A percentile compares a stretch with the other conserved stretches of the same genome.
Conservation (phyloP, 1,140 invertebrate species). For the Euwallacea similis region DNA sequence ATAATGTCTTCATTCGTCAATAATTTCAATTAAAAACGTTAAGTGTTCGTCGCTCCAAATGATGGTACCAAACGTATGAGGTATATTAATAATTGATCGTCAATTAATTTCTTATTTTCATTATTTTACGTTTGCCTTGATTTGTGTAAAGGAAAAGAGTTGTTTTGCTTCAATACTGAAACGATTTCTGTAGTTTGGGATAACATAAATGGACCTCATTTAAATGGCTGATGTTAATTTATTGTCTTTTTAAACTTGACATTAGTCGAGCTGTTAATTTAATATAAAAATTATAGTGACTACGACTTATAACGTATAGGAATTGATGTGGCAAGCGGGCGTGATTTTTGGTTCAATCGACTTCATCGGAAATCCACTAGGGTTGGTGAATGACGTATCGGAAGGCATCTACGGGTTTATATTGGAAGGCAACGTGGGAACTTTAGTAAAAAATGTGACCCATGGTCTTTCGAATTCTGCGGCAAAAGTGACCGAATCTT, state of each 20-base stretch:
- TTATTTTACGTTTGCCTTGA: too few species aligned
- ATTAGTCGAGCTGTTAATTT: too few species aligned
- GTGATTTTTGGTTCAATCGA: conserved; percentile 95
- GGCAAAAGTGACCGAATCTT: conserved; percentile 85
- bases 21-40: too few species aligned
- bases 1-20: background rate
- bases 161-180: too few species aligned
- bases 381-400: conserved; percentile 92
- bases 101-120: too few species aligned
- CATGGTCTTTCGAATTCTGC: conserved; percentile 97
- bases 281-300: conserved; percentile 2
- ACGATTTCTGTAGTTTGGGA: too few species aligned
- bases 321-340: conserved; percentile 92
- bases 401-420: conserved; percentile 93
- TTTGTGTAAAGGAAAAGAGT: too few species aligned
- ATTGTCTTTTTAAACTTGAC: too few species aligned
- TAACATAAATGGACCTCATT: background rate
- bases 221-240: background rate
- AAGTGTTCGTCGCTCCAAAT: too few species aligned
- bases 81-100: too few species aligned
- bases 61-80: too few species aligned
- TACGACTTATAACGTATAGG: conserved; percentile 56
- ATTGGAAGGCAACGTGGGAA: conserved; percentile 86
- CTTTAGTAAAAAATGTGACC: conserved; percentile 92
- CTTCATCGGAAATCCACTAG: conserved; percentile 95